A percentile compares a stretch with the other conserved stretches of the same genome.
phyloP scores from a whole-genome alignment of 64 coral and sea anemone species.

The Pocillopora damicornis region DNA sequence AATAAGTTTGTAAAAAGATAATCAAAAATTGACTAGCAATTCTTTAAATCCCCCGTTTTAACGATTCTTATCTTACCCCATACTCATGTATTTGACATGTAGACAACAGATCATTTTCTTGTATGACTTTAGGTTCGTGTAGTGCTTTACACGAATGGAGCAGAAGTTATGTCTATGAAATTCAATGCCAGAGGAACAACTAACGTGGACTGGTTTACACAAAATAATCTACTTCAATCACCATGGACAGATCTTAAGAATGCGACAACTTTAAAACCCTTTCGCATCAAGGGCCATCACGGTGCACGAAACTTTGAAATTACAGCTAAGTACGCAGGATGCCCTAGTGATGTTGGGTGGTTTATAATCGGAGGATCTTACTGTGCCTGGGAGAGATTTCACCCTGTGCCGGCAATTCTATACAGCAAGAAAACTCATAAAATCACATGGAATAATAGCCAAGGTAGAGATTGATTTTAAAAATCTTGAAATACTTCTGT shows the following conservation, averaged over 20 bases:
- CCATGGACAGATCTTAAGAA: constrained; percentile 28
- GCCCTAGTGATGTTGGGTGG: background rate
- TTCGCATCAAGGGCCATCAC: background rate
- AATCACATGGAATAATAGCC: no score
- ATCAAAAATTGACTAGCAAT: no score
- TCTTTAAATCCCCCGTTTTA: no score
- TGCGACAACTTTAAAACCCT: background rate
- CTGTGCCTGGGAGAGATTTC: background rate
- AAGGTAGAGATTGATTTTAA: no score
- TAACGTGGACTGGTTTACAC: constrained; percentile 27
- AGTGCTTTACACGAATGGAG: constrained; percentile 5
- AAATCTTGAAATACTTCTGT: no score
- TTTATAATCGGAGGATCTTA: background rate
- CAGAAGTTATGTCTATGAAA: constrained; percentile 18
- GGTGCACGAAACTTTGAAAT: background rate
- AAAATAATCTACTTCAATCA: background rate
- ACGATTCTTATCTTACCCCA: no score
- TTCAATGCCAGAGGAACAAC: constrained; percentile 2
- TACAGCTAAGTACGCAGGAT: background rate
- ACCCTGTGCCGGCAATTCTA: background rate
- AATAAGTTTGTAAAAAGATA: no score
- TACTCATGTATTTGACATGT: background rate
- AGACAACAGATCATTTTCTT: background rate
- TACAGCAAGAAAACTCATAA: background rate
- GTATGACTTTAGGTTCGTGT: constrained; percentile 14